These are phyloP conservation scores for Astur gentilis DNA, from an alignment of 2,113 vertebrate genomes.

Conservation along the genomic window DNA sequence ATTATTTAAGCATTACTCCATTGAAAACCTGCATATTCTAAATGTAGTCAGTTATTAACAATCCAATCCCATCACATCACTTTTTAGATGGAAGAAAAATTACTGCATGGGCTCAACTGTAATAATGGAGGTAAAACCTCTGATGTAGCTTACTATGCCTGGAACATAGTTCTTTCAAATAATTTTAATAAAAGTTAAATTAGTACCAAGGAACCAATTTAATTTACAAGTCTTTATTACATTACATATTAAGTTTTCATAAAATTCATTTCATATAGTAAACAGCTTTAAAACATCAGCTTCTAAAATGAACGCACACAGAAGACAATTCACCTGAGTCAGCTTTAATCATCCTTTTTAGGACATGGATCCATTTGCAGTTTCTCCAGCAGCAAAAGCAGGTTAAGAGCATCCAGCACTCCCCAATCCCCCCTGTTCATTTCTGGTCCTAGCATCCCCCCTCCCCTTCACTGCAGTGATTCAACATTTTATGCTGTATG, in stretches of 20 bases:
- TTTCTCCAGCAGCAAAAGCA: not conserved
- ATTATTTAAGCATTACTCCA: not conserved
- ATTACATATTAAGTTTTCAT: not conserved
- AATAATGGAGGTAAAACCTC: not conserved
- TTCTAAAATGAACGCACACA: not conserved
- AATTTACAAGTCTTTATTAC: not conserved
- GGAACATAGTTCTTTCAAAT: not conserved
- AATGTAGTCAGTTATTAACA: not conserved
- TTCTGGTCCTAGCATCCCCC: not conserved
- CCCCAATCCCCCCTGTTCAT: rapidly evolving
- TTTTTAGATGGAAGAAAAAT: not conserved
- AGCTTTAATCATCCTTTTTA: not conserved
- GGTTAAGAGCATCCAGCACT: rapidly evolving
- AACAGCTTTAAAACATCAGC: not conserved
- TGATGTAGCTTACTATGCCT: not conserved
- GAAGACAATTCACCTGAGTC: not conserved
- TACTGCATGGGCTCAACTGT: not conserved
- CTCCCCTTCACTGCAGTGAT: not conserved
- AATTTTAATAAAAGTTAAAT: not conserved
- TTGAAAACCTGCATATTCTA: not conserved
- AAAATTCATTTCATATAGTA: not conserved
- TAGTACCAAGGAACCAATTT: not conserved
- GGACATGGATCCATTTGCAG: not conserved
- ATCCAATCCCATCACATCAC: not conserved
- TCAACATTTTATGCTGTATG: rapidly evolving